Conservation (phyloP, 2,113 vertebrate species). For the Forbesichthys agassizii region DNA sequence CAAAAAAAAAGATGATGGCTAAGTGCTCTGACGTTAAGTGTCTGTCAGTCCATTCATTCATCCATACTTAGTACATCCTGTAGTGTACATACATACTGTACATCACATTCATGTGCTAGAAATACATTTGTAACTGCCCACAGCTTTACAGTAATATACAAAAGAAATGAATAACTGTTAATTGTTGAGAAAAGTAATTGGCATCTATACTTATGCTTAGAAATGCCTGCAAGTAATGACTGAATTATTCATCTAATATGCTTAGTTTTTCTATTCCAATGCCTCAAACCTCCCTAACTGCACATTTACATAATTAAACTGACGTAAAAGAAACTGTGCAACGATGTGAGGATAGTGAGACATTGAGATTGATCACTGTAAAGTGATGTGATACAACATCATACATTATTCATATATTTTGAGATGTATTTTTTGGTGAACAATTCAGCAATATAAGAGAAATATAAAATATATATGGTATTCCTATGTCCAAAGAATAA, state of each 20-base stretch:
- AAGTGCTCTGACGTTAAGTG: neutral
- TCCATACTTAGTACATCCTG: too few relatives aligned
- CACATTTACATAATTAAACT: constrained; percentile 50
- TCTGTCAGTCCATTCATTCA: neutral
- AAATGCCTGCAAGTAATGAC: constrained; percentile 57
- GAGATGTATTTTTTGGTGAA: too few relatives aligned
- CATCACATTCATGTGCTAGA: neutral
- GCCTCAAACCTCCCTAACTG: constrained; percentile 41
- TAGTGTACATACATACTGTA: neutral
- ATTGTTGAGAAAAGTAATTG: constrained; percentile 52
- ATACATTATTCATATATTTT: neutral
- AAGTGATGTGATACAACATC: constrained; percentile 1
- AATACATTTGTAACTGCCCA: constrained; percentile 16
- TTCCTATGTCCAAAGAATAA: neutral
- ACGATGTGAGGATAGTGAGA: constrained; percentile 12
- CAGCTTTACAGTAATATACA: neutral
- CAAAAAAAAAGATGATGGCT: neutral
- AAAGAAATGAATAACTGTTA: constrained; percentile 22
- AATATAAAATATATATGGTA: neutral
- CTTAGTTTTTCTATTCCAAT: constrained; percentile 63
- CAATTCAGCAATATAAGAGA: too few relatives aligned
- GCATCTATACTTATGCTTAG: constrained; percentile 51
- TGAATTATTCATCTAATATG: constrained; percentile 72
- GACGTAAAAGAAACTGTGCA: constrained; percentile 50
- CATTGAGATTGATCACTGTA: neutral